Base-by-base conservation (phyloP, 2,797 vertebrate genomes). In the Brachyrhaphis roseni region DNA sequence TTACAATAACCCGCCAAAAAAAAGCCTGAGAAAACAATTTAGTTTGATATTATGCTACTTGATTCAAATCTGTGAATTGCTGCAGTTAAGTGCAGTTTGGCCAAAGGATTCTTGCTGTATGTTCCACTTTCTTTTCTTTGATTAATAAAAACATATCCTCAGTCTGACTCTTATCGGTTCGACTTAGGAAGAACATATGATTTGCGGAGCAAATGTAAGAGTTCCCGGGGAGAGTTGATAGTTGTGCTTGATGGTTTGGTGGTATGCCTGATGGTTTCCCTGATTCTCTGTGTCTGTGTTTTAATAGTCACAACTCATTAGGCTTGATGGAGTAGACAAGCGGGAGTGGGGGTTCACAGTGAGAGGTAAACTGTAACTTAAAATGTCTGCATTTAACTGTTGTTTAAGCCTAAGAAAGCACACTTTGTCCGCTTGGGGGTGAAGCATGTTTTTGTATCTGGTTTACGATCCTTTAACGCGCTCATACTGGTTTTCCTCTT, bases 281-380 rank as follows among this genome's bases (percentile, higher is more conserved):
- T 85, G 80, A 82, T 74, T 77, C 47, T 79, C 70, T 57, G 78
- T 34, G 79, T 79, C 78, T 47, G 78, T 68, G 41, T 64, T 74
- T 88, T 79, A 83, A 72, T 80, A 86, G 89, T 87, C 87, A 82
- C 80, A 90, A 82, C 68, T 85, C 88, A 91, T 92, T 91, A 92
- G 84, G 82, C 62, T 77, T 91, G 85, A 91, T 82, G 78, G 88
- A 89, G 87, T 80, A 83, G 82, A 72, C 74, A 57, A 85, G 80
- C 79, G 79, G 84, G 39, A 39, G 80, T 84, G 82, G 84, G 83
- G 64, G 36, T 34, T 87, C 89, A 81, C 77, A 83, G 71, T 55
- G 45, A 57, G 77, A 84, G 79, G 81, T 53, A 75, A 78, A 76
- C 76, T 82, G 80, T 70, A 78, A 82, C 89, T 86, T 77, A 78